A percentile compares a stretch with the other conserved stretches of the same genome.
Conservation (phyloP, 2,113 vertebrate species). For the Cathartes aura region DNA sequence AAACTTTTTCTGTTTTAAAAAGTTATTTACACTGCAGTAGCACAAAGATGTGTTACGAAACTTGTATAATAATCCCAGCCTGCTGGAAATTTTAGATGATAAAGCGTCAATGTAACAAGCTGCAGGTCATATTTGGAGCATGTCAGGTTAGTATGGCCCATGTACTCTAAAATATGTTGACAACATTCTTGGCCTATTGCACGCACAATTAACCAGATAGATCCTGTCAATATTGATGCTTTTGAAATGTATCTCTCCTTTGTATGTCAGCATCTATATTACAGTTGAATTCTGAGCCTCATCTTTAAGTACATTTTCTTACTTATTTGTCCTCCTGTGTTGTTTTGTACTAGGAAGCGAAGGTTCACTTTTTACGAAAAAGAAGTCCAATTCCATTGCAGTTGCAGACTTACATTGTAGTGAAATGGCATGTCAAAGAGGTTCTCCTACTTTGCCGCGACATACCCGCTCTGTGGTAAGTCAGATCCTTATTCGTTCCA, state of each 20-base stretch:
- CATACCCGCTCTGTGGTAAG: conserved; percentile 84
- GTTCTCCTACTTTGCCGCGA: conserved; percentile 68
- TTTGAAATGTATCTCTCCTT: background rate
- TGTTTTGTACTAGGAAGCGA: conserved; percentile 77
- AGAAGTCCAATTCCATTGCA: conserved; percentile 77
- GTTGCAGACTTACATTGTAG: conserved; percentile 76
- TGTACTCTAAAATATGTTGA: background rate
- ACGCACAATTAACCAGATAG: background rate
- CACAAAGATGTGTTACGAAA: background rate
- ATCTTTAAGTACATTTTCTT: background rate
- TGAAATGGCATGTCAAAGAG: conserved; percentile 48
- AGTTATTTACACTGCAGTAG: background rate
- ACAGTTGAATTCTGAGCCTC: background rate
- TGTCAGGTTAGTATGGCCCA: background rate
- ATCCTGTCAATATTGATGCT: background rate
- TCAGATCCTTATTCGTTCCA: background rate
- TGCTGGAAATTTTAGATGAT: background rate
- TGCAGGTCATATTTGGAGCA: background rate
- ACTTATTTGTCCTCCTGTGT: background rate
- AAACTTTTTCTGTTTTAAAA: background rate
- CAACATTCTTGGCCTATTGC: background rate
- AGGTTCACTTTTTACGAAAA: conserved; percentile 65
- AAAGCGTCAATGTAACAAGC: background rate
- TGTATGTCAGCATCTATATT: background rate
- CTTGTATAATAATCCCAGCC: background rate